Evolutionary conservation across 2,113 vertebrate genomes (phyloP).

Genomic region (Zeus faber): DNA sequence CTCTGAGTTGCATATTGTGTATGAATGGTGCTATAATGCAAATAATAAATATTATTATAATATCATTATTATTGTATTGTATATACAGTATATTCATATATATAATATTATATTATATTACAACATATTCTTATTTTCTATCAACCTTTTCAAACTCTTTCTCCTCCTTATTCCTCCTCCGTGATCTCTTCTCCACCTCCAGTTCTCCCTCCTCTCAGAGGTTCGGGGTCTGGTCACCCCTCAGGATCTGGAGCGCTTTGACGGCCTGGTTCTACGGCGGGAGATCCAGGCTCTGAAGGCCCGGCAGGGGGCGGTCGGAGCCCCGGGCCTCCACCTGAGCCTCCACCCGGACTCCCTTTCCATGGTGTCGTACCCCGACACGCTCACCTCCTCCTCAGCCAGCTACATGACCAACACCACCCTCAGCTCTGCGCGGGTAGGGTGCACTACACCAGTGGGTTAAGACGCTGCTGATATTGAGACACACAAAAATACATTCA

Average conservation of each 20-base stretch:
- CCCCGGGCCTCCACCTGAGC: constrained; percentile 40
- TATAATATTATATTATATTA: neutral
- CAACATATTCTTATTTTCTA: neutral
- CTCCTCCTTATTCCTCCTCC: constrained; percentile 6
- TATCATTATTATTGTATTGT: too few species aligned
- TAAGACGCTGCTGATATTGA: too few species aligned
- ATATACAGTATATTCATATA: too few species aligned
- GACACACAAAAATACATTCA: too few species aligned
- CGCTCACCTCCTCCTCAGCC: constrained; percentile 83
- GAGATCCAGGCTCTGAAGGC: constrained; percentile 96
- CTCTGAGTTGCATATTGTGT: too few species aligned
- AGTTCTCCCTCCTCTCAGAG: constrained; percentile 95
- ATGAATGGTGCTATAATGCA: too few species aligned
- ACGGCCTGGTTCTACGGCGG: constrained; percentile 87
- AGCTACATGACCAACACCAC: constrained; percentile 95
- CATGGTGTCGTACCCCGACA: constrained; percentile 87
- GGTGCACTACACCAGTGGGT: too few species aligned
- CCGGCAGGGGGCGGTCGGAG: constrained; percentile 75
- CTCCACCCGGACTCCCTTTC: constrained; percentile 79
- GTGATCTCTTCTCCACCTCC: constrained; percentile 29
- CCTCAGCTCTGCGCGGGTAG: constrained; percentile 92
- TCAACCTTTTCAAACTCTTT: neutral
- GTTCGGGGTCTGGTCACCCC: constrained; percentile 85
- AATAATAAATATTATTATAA: too few species aligned
- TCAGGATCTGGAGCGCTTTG: constrained; percentile 89